Base-by-base conservation (phyloP, 1,140 invertebrate genomes). In the Steinernema feltiae region DNA sequence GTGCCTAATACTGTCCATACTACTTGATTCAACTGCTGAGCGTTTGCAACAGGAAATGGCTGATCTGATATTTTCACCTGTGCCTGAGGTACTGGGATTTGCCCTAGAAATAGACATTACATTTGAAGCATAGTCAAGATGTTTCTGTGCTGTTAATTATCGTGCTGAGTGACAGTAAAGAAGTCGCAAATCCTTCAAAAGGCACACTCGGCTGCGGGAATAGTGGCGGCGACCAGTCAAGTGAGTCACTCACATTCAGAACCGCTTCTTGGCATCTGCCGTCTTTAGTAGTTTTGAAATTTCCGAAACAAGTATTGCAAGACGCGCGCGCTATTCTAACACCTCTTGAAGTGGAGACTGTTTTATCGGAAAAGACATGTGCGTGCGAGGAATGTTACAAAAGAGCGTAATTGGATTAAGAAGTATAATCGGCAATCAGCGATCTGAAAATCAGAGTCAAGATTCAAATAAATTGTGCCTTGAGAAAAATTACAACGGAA, bases 61-160 rank as follows among this genome's bases (percentile, higher is more conserved):
- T 82, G 77, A 30, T 78, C 79, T 2, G 85, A 78, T 35, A 85
- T 86, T 73, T 85, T 85, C 17, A 85, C 84, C 80, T 85, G 84
- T 27, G 81, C 84, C 24, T 63, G 53, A 15, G 53, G 53, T 17
- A n/a, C 53, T 63, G 7, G 53, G 24, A 27, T 12, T 63, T 63
- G 53, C 12, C 53, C 53, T 63, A 27, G 15, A 63, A 63, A 21
- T 15, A 63, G 24, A 21, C 15, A 27, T 3, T 63, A 15, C 7
- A 21, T 63, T 63, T 63, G 24, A 27, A 7, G 35, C 7, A 18
- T 18, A 18, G 24, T 63, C 24, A 63, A 21, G 2, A 63, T 21
- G 15, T 12, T 27, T 63, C 24, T 63, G 53, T 7, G 35, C 35
- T 63, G 3, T 27, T 15, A 27, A 15, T 63, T 63, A 63, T 63